Base-by-base conservation (phyloP, 1,140 invertebrate genomes). In the Bursaphelenchus mucronatus region DNA sequence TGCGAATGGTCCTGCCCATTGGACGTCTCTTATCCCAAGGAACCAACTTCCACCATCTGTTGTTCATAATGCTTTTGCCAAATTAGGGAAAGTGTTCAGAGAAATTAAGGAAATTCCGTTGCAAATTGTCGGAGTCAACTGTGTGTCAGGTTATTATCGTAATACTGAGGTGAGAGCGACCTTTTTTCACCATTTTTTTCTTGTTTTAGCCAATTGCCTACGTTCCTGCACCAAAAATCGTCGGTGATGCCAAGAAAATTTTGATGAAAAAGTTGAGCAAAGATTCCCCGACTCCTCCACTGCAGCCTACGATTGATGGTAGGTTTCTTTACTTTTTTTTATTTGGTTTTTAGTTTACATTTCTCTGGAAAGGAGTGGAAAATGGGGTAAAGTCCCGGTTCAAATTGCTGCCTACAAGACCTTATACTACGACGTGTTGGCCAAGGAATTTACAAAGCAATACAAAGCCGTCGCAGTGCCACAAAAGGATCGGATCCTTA, bases 101-200 rank as follows among this genome's bases (percentile, higher is more conserved):
- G 11, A n/a, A 50, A 59, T 59, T 3, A 46, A 11, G 4, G 13
- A 44, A 44, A 6, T 44, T 11, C 11, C 43, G 41, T 44, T 59
- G 11, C 19, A 39, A 50, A 59, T 59, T 39, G 30, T 39, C 10
- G 57, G 57, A 45, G 30, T 59, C 40, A 59, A 59, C 40, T 59
- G 57, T 50, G 57, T 59, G 41, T 59, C 57, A 1, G 11, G 13
- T 39, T 43, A 59, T 39, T 59, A 59, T 50, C 57, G 57, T 11
- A 44, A 59, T 39, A 59, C 57, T 45, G 57, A 59, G 54, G 54
- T 55, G 1, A 21, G 19, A 15, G n/a, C 30, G 13, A n/a, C 6
- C 30, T 39, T n/a, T 44, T 55, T 39, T 39, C 15, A 15, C 6
- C 1, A 15, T 50, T 50, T n/a, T 47, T 55, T 44, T 43, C 39